Percentiles rank a stretch among this genome's conserved stretches.
Evolutionary conservation across 2,113 vertebrate species (phyloP).

Genomic region (Natator depressus): DNA sequence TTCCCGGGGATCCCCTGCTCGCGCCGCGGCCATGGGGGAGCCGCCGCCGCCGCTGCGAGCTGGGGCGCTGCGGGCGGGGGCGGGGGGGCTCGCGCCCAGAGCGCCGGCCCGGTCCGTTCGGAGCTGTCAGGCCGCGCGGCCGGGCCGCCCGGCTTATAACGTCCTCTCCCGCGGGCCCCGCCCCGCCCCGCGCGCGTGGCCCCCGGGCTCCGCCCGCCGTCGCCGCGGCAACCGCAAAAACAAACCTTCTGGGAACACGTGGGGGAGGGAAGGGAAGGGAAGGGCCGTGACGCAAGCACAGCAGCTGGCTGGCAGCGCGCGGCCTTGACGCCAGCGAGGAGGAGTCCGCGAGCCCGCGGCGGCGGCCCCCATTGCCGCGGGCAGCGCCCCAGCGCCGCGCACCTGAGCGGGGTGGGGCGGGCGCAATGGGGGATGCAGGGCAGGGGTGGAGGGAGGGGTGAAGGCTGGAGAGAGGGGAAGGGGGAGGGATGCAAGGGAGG

Average conservation of each 20-base stretch:
- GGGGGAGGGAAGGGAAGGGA: constrained; percentile 45
- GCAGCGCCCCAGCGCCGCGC: neutral
- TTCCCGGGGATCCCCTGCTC: constrained; percentile 77
- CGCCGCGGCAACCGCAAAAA: constrained; percentile 72
- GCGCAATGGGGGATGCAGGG: too few relatives aligned
- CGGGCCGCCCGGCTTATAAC: constrained; percentile 81
- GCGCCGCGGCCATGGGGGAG: constrained; percentile 77
- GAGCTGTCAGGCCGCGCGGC: constrained; percentile 63
- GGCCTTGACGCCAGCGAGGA: constrained; percentile 65
- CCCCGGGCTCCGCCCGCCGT: constrained; percentile 56
- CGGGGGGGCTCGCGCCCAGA: constrained; percentile 36
- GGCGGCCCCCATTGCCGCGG: neutral
- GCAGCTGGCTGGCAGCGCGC: constrained; percentile 77
- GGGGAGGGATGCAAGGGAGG: neutral
- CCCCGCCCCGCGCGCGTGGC: constrained; percentile 28
- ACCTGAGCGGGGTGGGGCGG: neutral
- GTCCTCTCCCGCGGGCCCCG: constrained; percentile 65
- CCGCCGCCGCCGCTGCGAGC: neutral
- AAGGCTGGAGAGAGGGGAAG: too few relatives aligned
- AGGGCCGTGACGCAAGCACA: constrained; percentile 70
- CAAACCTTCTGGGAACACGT: constrained; percentile 68
- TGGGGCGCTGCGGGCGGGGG: neutral
- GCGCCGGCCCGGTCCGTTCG: constrained; percentile 30
- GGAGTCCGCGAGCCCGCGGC: neutral
- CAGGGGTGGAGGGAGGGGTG: neutral